Evolutionary conservation across 2,888 invertebrate genomes (phyloP), one percentile per base, ranked within the genome.

Genomic region (Alloscopus bannaensis): DNA sequence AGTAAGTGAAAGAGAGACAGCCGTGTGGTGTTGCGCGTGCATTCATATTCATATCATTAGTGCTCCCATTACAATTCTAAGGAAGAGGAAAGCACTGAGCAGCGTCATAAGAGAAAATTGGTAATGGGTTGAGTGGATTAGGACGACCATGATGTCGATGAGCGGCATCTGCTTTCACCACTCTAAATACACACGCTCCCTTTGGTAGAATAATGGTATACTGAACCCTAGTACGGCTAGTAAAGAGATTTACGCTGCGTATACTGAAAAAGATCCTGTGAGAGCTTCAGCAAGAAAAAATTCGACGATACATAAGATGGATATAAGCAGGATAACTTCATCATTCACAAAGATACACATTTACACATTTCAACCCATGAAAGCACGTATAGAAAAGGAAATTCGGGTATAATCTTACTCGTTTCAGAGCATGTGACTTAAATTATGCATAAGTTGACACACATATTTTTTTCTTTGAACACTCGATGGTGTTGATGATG

Each of bases 361-460:
- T n/a, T n/a, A n/a, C n/a, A n/a, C n/a, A n/a, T n/a, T n/a, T n/a
- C n/a, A n/a, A n/a, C n/a, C 3, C 40, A 18, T 11, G 31, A 69
- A 45, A 70, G 42, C 20, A 20, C 16, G 8, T 50, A 40, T 40
- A 40, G 31, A 40, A 52, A 24, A 20, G 29, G 60, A 73, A 57
- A 55, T 29, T 73, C 66, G 57, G 28, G 40, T 31, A 22, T 60
- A 68, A 59, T 68, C 76, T 69, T 68, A 20, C 52, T 42, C 26
- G n/a, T 66, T 62, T 52, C 31, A 24, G 36, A 55, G 62, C 76
- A 71, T 78, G 64, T 64, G 78, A 70, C 78, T 78, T 78, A 78
- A 78, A 78, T 78, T 78, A 78, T 78, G 78, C 71, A 78, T 78
- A 78, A 71, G 78, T 78, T 78, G 78, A 78, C 78, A 78, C 78